phyloP scores from a whole-genome alignment of 2,113 vertebrate species.

The Elgaria multicarinata region DNA sequence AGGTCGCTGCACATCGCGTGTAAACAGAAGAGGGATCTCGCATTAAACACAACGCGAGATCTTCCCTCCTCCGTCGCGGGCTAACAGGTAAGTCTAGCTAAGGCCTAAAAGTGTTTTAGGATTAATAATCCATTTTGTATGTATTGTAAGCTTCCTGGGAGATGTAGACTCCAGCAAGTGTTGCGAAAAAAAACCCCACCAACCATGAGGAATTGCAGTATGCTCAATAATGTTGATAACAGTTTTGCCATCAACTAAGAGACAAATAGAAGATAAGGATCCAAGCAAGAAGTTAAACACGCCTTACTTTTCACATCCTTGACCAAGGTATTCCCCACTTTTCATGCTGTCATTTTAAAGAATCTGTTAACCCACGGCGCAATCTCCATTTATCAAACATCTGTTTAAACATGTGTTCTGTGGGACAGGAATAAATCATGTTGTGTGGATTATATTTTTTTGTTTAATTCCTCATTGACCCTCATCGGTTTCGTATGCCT shows the following conservation, averaged over 20 bases:
- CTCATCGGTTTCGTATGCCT: conserved; percentile 38
- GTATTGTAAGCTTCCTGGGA: background rate
- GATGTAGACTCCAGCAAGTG: background rate
- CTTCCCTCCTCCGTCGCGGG: too few species aligned
- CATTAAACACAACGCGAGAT: too few species aligned
- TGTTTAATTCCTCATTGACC: conserved; percentile 59
- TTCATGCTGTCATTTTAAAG: conserved; percentile 67
- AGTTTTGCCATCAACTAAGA: conserved; percentile 29
- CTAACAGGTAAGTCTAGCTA: too few species aligned
- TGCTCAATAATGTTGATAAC: background rate
- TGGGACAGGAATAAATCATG: conserved; percentile 68
- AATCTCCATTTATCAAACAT: conserved; percentile 61
- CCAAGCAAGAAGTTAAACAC: conserved; percentile 57
- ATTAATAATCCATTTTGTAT: background rate
- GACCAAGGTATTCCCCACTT: conserved; percentile 64
- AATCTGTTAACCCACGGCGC: conserved; percentile 58
- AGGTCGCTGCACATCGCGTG: too few species aligned
- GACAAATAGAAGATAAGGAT: conserved; percentile 51
- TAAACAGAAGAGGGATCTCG: too few species aligned
- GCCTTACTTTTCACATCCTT: conserved; percentile 62
- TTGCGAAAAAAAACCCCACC: background rate
- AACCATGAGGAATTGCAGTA: background rate
- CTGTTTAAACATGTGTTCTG: conserved; percentile 70
- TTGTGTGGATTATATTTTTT: conserved; percentile 51
- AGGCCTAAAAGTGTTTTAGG: too few species aligned